Percentiles rank a stretch among this genome's conserved stretches.
Evolutionary conservation across 2,113 vertebrate species (phyloP).

Genomic region (Caranx melampygus): DNA sequence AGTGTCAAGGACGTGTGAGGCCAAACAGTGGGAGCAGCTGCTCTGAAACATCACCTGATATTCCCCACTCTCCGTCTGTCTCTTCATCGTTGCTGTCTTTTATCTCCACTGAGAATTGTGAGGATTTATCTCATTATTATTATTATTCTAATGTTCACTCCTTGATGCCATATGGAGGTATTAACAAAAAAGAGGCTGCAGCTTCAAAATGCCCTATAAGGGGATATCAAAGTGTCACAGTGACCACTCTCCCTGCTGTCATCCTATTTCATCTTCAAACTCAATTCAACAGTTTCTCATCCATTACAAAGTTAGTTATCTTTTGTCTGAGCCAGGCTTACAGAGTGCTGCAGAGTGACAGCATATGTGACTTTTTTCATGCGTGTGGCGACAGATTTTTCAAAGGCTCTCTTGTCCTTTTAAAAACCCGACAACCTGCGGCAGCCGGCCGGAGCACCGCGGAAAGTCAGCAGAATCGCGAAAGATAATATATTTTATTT

Average conservation of each 20-base stretch:
- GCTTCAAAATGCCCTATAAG: not conserved
- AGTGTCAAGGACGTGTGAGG: not conserved
- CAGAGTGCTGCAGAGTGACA: conserved; percentile 3
- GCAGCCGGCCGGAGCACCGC: not conserved
- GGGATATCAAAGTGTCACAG: not conserved
- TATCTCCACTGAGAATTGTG: not conserved
- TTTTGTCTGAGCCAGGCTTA: conserved; percentile 15
- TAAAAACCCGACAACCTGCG: conserved; percentile 29
- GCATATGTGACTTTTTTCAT: conserved; percentile 50
- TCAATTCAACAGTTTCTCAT: conserved; percentile 22
- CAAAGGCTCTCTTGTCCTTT: not conserved
- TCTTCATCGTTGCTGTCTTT: not conserved
- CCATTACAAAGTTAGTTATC: conserved; percentile 8
- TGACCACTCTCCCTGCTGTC: not conserved
- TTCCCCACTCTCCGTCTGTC: not conserved
- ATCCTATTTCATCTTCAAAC: conserved; percentile 2
- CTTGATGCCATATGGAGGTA: not conserved
- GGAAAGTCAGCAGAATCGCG: conserved; percentile 33
- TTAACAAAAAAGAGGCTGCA: not conserved
- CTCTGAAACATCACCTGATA: not conserved
- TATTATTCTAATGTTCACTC: not conserved
- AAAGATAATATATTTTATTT: conserved; percentile 59
- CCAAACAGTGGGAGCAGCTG: not conserved
- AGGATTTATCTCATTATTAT: not conserved
- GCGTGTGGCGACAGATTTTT: not conserved